phyloP scores from a whole-genome alignment of 1,140 invertebrate genomes.

The Danaus plexippus region DNA sequence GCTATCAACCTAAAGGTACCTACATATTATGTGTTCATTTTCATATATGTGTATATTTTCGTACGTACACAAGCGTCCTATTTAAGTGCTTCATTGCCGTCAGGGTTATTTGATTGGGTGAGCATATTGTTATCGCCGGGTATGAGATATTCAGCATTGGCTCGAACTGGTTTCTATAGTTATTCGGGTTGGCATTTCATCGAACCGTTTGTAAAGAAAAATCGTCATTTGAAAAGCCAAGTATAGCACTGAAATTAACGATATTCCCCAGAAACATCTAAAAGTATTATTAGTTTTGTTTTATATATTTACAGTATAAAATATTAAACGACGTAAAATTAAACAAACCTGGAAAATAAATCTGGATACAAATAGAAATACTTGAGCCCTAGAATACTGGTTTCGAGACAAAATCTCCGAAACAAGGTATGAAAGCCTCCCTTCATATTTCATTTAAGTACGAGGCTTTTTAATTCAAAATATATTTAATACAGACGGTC shows the following conservation, averaged over 20 bases:
- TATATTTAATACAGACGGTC: no score
- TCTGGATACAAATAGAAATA: slow-evolving; percentile 61
- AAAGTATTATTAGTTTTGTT: background rate
- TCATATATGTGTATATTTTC: background rate
- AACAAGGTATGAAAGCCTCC: slow-evolving; percentile 28
- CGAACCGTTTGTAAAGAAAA: slow-evolving; percentile 40
- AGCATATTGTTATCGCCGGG: slow-evolving; percentile 49
- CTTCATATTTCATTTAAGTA: slow-evolving; percentile 21
- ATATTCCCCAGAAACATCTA: slow-evolving; percentile 48
- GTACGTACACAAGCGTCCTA: slow-evolving; percentile 46
- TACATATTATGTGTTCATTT: no score
- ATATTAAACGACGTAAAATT: background rate
- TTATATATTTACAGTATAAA: no score
- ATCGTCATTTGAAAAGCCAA: slow-evolving; percentile 27
- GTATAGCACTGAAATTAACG: slow-evolving; percentile 19
- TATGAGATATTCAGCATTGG: slow-evolving; percentile 29
- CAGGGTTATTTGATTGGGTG: slow-evolving; percentile 50
- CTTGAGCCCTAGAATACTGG: slow-evolving; percentile 43
- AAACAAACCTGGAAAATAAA: slow-evolving; percentile 37
- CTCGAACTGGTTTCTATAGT: slow-evolving; percentile 56
- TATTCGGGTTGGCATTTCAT: slow-evolving; percentile 49
- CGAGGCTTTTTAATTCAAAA: no score
- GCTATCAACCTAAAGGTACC: no score
- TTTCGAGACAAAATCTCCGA: slow-evolving; percentile 40
- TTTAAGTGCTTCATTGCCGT: slow-evolving; percentile 37